These are phyloP conservation scores for Odontesthes bonariensis DNA, from an alignment of 2,113 vertebrate species.

Conservation along the genomic window DNA sequence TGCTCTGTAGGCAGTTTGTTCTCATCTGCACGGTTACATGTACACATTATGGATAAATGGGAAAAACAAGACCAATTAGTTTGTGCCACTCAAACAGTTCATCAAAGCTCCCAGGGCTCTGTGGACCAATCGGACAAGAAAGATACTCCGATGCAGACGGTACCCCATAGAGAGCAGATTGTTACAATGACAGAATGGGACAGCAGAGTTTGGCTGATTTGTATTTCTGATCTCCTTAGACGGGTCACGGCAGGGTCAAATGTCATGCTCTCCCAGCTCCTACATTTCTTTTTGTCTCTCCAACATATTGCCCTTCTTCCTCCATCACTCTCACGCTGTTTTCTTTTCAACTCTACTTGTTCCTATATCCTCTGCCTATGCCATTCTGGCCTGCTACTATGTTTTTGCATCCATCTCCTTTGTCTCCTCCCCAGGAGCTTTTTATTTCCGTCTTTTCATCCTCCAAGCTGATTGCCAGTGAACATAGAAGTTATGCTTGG, in stretches of 20 bases:
- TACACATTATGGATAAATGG: conserved; percentile 38
- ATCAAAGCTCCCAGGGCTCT: conserved; percentile 45
- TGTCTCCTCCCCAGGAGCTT: conserved; percentile 11
- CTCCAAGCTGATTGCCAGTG: conserved; percentile 63
- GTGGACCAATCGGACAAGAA: conserved; percentile 63
- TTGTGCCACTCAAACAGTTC: conserved; percentile 67
- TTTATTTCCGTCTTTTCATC: conserved; percentile 43
- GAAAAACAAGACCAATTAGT: conserved; percentile 72
- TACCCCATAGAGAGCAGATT: conserved; percentile 34
- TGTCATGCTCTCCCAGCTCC: conserved; percentile 40
- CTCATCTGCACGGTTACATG: conserved; percentile 23
- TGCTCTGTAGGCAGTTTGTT: conserved; percentile 58
- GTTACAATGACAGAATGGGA: conserved; percentile 44
- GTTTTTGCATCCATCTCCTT: conserved; percentile 18
- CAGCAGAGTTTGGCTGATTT: conserved; percentile 25
- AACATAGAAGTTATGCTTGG: conserved; percentile 66
- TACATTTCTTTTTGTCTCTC: conserved; percentile 3
- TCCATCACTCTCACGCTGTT: background rate
- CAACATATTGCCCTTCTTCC: conserved; percentile 11
- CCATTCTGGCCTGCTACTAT: conserved; percentile 14
- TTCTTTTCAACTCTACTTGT: background rate
- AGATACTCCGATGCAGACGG: conserved; percentile 54
- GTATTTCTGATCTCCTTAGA: conserved; percentile 41
- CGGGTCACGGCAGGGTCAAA: conserved; percentile 56
- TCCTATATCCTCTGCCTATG: background rate